These are phyloP conservation scores for Psettodes erumei DNA, from an alignment of 2,113 vertebrate species.

Conservation along the genomic window DNA sequence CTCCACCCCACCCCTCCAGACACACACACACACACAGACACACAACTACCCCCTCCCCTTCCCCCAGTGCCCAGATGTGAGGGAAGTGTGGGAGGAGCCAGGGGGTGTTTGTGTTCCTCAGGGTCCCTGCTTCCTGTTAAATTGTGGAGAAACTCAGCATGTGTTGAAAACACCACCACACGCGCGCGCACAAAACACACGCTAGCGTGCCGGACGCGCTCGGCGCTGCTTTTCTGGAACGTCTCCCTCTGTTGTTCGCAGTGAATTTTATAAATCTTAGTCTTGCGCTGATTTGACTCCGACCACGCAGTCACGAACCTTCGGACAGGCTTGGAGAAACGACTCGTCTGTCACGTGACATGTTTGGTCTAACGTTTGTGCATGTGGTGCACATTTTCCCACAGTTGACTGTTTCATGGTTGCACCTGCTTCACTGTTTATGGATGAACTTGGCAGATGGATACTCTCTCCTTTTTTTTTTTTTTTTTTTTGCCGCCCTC, in stretches of 20 bases:
- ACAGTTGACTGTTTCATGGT: constrained; percentile 44
- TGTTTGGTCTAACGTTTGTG: constrained; percentile 32
- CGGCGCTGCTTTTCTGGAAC: constrained; percentile 7
- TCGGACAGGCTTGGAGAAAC: constrained; percentile 6
- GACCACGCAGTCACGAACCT: background rate
- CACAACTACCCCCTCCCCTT: background rate
- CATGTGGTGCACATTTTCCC: background rate
- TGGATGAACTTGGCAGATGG: constrained; percentile 47
- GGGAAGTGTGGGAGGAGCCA: constrained; percentile 66
- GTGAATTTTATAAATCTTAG: background rate
- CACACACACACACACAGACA: background rate
- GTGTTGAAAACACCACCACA: constrained; percentile 45
- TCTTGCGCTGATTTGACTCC: constrained; percentile 11
- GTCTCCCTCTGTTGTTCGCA: background rate
- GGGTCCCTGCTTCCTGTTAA: constrained; percentile 70
- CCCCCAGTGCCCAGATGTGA: constrained; percentile 65
- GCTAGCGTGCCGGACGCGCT: background rate
- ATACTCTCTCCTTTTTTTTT: too few relatives aligned
- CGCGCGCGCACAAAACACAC: background rate
- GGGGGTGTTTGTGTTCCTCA: constrained; percentile 67
- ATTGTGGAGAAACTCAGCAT: constrained; percentile 55
- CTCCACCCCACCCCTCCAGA: background rate
- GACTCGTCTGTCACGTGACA: constrained; percentile 15
- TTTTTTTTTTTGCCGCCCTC: constrained; percentile 29
- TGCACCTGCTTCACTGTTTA: constrained; percentile 73